Base-by-base conservation (phyloP, 2,113 vertebrate genomes). In the Zosterops pallidus region DNA sequence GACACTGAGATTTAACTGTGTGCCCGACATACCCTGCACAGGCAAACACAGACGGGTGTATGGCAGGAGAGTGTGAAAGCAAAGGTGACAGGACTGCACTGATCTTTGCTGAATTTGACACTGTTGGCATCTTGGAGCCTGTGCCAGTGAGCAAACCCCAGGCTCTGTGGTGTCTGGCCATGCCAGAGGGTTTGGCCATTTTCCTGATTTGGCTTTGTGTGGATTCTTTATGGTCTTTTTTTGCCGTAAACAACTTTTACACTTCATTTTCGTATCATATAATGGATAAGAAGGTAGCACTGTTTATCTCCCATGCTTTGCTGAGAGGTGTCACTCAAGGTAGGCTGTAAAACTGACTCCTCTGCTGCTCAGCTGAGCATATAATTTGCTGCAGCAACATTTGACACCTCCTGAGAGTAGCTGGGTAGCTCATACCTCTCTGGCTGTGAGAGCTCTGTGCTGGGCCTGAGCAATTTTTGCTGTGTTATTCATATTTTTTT, bases 381-480 rank as follows among this genome's bases (percentile, higher is more conserved):
- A 20, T 82, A 67, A 82, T 90, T 91, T 88, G 44, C 60, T 74
- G 41, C 42, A 39, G 63, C 52, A 87, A 80, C 56, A 88, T 77
- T 46, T 95, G 82, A 86, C 55, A 91, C 85, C 78, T 89, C 78
- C 3, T 63, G 29, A 39, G 62, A 78, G 68, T 39, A 29, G 78
- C 70, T 71, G 78, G 33, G 55, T 70, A 81, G 64, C 68, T 95
- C 70, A 9, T 42, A 39, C 25, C 26, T 93, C 76, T 87, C 19
- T 90, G 83, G 9, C 76, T 77, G 3, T 49, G 75, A 83, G 88
- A 55, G 23, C 12, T 74, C 25, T 63, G 7, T 67, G 5, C 35
- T 33, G 46, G 22, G 39, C 85, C 64, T 88, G 49, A 15, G 25
- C 28, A 42, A 4, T 74, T 95, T 90, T 77, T 96, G 67, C 70